Base-by-base conservation (phyloP, 2,888 invertebrate genomes). In the Nineta flava region DNA sequence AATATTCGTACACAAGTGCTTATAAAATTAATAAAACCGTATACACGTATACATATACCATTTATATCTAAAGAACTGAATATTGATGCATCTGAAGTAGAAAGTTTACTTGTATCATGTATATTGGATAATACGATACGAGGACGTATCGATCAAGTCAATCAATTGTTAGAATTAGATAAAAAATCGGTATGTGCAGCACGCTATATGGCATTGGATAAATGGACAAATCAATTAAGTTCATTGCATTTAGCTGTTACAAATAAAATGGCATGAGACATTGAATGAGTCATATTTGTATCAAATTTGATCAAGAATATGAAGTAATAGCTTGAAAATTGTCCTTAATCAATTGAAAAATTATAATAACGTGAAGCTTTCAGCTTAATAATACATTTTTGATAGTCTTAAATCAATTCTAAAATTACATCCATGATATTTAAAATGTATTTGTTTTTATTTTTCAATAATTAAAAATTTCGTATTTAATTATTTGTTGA, bases 1-100 rank as follows among this genome's bases (percentile, higher is more conserved):
- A 99, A 99, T 68, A 96, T 99, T 61, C 76, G 97, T 56, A 97
- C 96, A 3, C 88, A 97, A 74, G 97, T 99, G 54, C 74, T 99
- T 52, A 93, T 97, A 54, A 95, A 96, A 66, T 71, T 99, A 54
- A 97, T 99, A 60, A 90, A 90, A 51, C 99, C 99, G 0, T 99
- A 99, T 70, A 99, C 96, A 44, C 81, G 93, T 62, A 97, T 99
- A 60, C 91, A 94, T 64, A 94, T 99, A 66, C 92, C 93, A 5
- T 97, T 96, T 65, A 94, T 99, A 65, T 95, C 97, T 35, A 87
- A 87, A 65, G 91, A 93, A 65, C 71, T 93, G 49, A 93, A 93
- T 63, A 93, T 93, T 57, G 91, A 93, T 65, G 88, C 86, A 52
- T 79, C 81, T 55, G 99, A 99, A 71, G 96, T 99, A 16, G 96